Conservation (phyloP, 2,113 vertebrate species). For the Propithecus coquereli region DNA sequence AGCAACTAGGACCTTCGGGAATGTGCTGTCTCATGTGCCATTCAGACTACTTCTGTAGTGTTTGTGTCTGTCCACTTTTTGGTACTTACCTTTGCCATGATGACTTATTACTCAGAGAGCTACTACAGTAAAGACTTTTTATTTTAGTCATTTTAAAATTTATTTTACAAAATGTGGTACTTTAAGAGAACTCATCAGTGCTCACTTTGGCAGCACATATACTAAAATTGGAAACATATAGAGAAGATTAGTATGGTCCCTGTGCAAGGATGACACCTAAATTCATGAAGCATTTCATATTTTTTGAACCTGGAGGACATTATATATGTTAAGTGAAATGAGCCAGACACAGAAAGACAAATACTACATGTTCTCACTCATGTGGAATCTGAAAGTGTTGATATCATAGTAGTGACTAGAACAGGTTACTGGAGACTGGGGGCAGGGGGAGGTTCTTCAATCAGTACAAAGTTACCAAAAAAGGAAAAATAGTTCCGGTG, state of each 20-base stretch:
- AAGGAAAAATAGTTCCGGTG: background rate
- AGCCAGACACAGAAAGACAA: background rate
- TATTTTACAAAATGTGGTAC: background rate
- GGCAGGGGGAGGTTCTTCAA: background rate
- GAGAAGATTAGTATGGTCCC: too few relatives aligned
- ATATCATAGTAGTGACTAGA: background rate
- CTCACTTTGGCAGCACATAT: background rate
- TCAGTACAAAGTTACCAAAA: background rate
- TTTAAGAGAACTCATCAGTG: background rate
- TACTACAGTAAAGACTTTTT: background rate
- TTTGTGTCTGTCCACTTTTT: background rate
- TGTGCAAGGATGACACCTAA: too few relatives aligned
- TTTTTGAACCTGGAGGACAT: background rate
- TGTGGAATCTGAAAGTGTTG: background rate
- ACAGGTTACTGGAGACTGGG: background rate
- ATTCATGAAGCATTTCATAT: background rate
- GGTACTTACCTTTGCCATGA: background rate
- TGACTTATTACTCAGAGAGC: background rate
- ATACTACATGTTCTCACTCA: background rate
- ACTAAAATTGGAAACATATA: too few relatives aligned
- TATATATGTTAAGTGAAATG: background rate
- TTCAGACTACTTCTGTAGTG: too few relatives aligned
- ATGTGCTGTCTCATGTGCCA: fast-evolving
- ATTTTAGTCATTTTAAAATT: constrained; percentile 10
- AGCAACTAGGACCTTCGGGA: background rate